These are phyloP conservation scores for Anguilla megastoma DNA, from an alignment of 2,797 vertebrate genomes.

Conservation along the genomic window DNA sequence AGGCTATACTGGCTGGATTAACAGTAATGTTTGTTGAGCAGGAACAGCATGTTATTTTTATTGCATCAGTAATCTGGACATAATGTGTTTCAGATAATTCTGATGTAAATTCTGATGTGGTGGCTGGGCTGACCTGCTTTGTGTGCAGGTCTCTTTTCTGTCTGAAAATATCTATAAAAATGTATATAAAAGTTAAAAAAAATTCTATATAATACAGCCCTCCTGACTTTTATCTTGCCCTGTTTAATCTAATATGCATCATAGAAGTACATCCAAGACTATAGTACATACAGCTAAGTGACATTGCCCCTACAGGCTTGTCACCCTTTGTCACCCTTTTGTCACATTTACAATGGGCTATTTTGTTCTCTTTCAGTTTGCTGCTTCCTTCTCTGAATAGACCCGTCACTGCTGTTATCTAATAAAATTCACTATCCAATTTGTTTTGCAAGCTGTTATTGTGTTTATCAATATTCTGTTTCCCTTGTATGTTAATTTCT, in stretches of 20 bases:
- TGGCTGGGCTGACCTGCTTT: too few species aligned
- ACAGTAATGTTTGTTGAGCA: too few species aligned
- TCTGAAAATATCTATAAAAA: too few species aligned
- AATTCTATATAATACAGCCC: background rate
- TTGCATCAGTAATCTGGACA: too few species aligned
- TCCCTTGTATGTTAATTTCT: background rate
- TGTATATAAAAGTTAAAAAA: too few species aligned
- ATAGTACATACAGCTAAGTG: background rate
- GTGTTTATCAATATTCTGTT: background rate
- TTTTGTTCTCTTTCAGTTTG: background rate
- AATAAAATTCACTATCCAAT: background rate
- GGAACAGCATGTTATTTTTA: too few species aligned
- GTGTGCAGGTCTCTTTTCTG: too few species aligned
- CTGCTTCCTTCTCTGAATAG: background rate
- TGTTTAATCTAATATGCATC: background rate
- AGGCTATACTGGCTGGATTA: too few species aligned
- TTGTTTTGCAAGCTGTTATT: background rate
- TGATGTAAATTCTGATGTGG: too few species aligned
- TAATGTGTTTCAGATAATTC: too few species aligned
- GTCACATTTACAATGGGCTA: background rate
- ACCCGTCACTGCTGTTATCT: background rate
- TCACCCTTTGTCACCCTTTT: background rate
- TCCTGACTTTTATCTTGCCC: background rate
- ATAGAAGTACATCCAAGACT: background rate
- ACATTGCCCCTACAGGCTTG: background rate